A percentile compares a stretch with the other conserved stretches of the same genome.
These are phyloP conservation scores for Neosilurus hyrtlii DNA, from an alignment of 2,797 vertebrate genomes.

Conservation along the genomic window DNA sequence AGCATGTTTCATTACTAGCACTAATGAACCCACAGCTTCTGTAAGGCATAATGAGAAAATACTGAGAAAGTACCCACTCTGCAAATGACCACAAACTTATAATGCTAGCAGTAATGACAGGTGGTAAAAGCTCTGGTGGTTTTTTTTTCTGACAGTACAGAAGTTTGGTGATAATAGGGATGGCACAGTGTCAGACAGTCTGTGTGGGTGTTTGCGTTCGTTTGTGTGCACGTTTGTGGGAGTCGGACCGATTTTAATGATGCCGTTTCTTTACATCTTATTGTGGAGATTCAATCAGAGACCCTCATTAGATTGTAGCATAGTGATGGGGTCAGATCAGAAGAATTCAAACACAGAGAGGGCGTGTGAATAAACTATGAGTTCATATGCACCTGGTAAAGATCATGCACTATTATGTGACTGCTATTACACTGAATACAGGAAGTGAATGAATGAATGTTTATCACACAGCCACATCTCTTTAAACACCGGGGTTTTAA, in stretches of 20 bases:
- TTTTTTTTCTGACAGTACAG: constrained; percentile 1
- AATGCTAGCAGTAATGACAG: neutral
- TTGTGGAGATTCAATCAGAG: constrained; percentile 1
- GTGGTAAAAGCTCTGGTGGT: neutral
- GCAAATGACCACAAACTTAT: constrained; percentile 3
- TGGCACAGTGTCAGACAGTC: neutral
- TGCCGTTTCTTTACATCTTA: neutral
- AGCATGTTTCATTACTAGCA: neutral
- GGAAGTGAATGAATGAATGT: neutral
- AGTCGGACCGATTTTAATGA: constrained; percentile 12
- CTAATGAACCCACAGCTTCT: neutral
- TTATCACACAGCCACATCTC: neutral
- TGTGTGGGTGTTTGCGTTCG: neutral
- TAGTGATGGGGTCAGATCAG: neutral
- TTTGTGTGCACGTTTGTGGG: neutral
- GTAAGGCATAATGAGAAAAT: neutral
- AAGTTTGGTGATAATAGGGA: constrained; percentile 13
- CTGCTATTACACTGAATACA: neutral
- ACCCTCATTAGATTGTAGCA: neutral
- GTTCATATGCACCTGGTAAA: neutral
- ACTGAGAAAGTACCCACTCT: neutral
- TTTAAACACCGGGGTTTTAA: neutral
- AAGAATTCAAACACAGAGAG: neutral
- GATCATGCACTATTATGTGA: neutral
- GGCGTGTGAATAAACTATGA: neutral